Evolutionary conservation across 2,113 vertebrate genomes (phyloP), one percentile per base, ranked within the genome.

Genomic region (Pelecanoides urinatrix): DNA sequence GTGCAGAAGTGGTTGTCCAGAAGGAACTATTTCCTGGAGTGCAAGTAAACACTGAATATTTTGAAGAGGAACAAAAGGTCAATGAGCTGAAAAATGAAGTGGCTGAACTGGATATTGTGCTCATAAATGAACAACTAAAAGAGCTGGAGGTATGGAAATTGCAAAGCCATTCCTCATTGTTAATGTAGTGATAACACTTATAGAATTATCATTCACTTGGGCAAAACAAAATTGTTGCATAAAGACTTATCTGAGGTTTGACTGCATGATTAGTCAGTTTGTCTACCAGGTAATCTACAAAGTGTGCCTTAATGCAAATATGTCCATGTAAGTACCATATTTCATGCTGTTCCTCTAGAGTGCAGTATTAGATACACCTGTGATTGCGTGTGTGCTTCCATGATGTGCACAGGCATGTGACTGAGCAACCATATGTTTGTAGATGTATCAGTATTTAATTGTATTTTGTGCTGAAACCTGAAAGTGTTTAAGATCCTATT

Each of bases 111-210:
- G 98, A 98, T 96, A 95, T 97, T 4, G 78, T 96, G 62, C 98
- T 98, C 67, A 98, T 99, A 98, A 97, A 97, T 66, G 98, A 96
- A 94, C 99, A 99, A 95, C 95, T 99, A 50, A 97, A 98, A 92
- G 98, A 98, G 66, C 98, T 98, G 86, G 98, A 99, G 99, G 99
- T 99, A 97, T 70, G 97, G 80, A 95, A 97, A 95, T 72, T 76
- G 50, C 74, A 90, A 94, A 94, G 77, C 40, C 79, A 65, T 90
- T 96, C 70, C 74, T 81, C 45, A 8, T 77, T 80, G 36, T 84
- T 96, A 71, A 53, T 44, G 68, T 12, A 55, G 52, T 32, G 65
- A 44, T 73, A 38, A 38, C 53, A 20, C 23, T 71, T 73, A 15
- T 7, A 75, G 89, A 61, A 45, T n/a, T 61, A 52, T 88, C 75